Evolutionary conservation across 2,113 vertebrate genomes (phyloP).

Genomic region (Catharus minimus): DNA sequence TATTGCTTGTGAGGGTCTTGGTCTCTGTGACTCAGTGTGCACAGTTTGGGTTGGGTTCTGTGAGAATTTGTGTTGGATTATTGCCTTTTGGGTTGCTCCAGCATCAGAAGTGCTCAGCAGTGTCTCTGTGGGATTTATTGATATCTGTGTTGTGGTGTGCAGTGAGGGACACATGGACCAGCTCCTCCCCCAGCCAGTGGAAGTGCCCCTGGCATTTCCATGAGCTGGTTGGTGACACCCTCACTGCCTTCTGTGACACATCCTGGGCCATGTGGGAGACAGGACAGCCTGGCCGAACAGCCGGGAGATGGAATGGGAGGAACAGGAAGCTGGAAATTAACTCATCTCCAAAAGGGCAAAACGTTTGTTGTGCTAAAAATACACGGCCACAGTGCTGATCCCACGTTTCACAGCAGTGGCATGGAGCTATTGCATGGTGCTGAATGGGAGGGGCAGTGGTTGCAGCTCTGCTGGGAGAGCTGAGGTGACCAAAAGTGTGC

Average conservation of each 20-base stretch:
- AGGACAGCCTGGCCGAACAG: accelerated
- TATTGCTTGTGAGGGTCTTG: neutral
- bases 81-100: neutral
- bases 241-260: accelerated
- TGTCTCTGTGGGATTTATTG: neutral
- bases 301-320: neutral
- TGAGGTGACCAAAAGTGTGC: accelerated
- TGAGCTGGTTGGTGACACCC: neutral
- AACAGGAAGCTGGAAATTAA: neutral
- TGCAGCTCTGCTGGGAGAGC: neutral
- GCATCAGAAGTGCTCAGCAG: accelerated
- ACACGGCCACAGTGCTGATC: neutral
- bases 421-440: neutral
- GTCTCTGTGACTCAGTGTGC: neutral
- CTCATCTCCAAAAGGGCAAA: neutral
- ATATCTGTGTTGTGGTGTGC: accelerated
- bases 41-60: neutral
- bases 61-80: accelerated
- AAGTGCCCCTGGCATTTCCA: accelerated
- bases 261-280: accelerated
- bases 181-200: neutral
- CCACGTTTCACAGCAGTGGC: neutral
- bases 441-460: neutral
- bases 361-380: neutral
- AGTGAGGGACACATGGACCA: accelerated